phyloP scores from a whole-genome alignment of 37 sponge, comb jelly and placozoan species.

The Tethya wilhelma region DNA sequence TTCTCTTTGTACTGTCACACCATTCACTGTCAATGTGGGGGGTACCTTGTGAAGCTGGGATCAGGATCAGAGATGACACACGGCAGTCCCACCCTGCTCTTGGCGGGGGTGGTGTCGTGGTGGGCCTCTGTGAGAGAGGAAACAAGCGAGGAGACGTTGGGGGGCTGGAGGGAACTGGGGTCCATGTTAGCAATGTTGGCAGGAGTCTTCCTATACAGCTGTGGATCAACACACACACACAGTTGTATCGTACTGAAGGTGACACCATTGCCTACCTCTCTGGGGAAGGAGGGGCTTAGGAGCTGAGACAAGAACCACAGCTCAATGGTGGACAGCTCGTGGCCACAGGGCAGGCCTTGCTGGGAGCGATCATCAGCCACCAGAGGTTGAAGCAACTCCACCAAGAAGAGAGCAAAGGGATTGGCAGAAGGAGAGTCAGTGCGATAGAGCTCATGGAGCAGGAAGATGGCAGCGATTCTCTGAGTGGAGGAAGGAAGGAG shows the following conservation, averaged over 20 bases:
- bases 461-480: constrained; percentile 86
- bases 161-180: constrained; percentile 15
- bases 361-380: constrained; percentile 40
- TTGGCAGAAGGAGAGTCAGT: constrained; percentile 78
- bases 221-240: too few relatives aligned
- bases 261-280: constrained; percentile 26
- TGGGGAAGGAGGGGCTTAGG: constrained; percentile 40
- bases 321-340: constrained; percentile 38
- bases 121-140: constrained; percentile 26
- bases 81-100: constrained; percentile 36
- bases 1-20: too few relatives aligned
- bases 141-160: constrained; percentile 22
- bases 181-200: constrained; percentile 54
- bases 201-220: constrained; percentile 74
- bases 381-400: constrained; percentile 68
- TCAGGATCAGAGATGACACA: constrained; percentile 69
- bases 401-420: constrained; percentile 89
- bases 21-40: not conserved
- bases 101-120: constrained; percentile 16
- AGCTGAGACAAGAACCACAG: constrained; percentile 66
- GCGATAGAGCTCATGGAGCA: constrained; percentile 85
- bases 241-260: not conserved
- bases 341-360: constrained; percentile 23
- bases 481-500: constrained; percentile 81
- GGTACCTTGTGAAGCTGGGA: not conserved